Evolutionary conservation across 1,140 invertebrate genomes (phyloP), one percentile per base, ranked within the genome.

Genomic region (Neodiprion pinetum): DNA sequence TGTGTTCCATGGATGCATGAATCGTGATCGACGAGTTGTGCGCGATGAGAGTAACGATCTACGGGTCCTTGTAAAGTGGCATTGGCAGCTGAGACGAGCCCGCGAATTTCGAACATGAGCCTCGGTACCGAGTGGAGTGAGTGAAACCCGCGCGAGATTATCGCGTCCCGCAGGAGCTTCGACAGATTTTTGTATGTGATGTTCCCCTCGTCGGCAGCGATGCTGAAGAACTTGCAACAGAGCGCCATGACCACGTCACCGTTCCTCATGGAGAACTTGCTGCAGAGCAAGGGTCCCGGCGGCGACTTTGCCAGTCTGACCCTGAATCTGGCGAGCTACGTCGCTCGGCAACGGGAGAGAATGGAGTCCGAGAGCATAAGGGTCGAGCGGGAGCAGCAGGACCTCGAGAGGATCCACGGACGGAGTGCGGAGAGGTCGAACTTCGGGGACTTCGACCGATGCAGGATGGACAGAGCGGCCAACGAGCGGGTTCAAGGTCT

Each of bases 241-340:
- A 85, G 87, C 79, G 82, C 85, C 71, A 87, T 86, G 86, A 82
- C 84, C 71, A 86, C 88, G 78, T 88, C 88, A 9, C 88, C 88
- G 9, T 91, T 91, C 76, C 81, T 90, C 14, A 89, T 91, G 85
- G 90, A 91, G 80, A 90, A 90, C 79, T 80, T 91, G 21, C 83
- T 91, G 40, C 86, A 90, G 76, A 90, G 88, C 75, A 88, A 88
- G 77, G 80, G 81, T 21, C 78, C 86, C 28, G 78, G 82, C 12
- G 83, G 80, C 17, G 84, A 87, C 23, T 81, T 88, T 17, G 85
- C 85, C 14, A 87, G 86, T 48, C 65, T 88, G 73, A 89, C 87
- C 65, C 81, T 89, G 28, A 88, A 87, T 72, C 84, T 86, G 9
- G 85, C 86, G 8, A 88, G 85, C 75, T 40, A 87, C 68, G 84